Conservation (phyloP, 2,797 vertebrate genomes). For the Moxostoma hubbsi region DNA sequence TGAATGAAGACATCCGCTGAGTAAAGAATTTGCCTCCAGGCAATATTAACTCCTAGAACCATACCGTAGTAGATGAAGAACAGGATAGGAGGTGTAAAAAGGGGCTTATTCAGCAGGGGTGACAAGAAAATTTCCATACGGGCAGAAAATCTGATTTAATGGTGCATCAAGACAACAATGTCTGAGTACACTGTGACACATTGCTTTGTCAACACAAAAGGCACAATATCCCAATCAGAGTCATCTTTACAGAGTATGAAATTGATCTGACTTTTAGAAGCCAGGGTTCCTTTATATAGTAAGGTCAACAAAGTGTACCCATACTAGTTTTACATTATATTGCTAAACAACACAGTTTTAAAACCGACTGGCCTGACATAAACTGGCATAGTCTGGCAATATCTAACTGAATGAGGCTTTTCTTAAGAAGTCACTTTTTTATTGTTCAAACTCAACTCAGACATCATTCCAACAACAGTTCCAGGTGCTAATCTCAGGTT, state of each 20-base stretch:
- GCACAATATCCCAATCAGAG: conserved; percentile 60
- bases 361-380: background rate
- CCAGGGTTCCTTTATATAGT: conserved; percentile 74
- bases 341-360: too few species aligned
- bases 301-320: too few species aligned
- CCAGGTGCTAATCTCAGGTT: conserved; percentile 29
- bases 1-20: conserved; percentile 54
- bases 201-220: conserved; percentile 44
- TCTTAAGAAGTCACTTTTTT: conserved; percentile 22
- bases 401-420: conserved; percentile 17
- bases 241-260: conserved; percentile 77
- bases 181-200: conserved; percentile 62
- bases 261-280: conserved; percentile 78
- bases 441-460: conserved; percentile 42
- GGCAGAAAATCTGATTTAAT: conserved; percentile 86
- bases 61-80: conserved; percentile 58
- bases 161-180: conserved; percentile 81
- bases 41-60: conserved; percentile 65
- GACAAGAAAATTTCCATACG: conserved; percentile 77
- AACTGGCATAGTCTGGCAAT: conserved; percentile 4
- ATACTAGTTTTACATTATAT: too few species aligned
- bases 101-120: conserved; percentile 69
- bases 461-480: conserved; percentile 25
- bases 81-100: conserved; percentile 68
- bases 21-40: conserved; percentile 61